These are phyloP conservation scores for Pangasianodon hypophthalmus DNA, from an alignment of 2,113 vertebrate genomes.

Conservation along the genomic window DNA sequence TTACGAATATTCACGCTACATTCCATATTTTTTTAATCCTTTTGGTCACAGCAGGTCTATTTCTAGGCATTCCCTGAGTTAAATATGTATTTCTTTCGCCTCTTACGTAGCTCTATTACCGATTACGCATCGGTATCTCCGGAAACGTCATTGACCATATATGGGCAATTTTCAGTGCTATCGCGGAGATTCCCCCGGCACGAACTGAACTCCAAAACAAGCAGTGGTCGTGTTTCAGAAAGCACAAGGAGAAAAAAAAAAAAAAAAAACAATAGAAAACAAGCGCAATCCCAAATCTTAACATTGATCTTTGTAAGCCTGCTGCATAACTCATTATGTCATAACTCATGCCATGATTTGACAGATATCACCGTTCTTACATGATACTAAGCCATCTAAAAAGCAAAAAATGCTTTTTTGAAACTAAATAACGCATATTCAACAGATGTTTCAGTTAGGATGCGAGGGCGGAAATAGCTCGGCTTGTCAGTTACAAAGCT, in stretches of 20 bases:
- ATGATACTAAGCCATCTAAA: not conserved
- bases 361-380: not conserved
- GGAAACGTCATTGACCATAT: slow-evolving; percentile 57
- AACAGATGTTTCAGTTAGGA: not conserved
- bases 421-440: not conserved
- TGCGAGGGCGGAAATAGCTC: slow-evolving; percentile 3
- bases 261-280: not conserved
- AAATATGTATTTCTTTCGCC: slow-evolving; percentile 25
- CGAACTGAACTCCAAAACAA: not conserved
- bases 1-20: not conserved
- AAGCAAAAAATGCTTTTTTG: not conserved
- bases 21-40: not conserved
- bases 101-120: slow-evolving; percentile 36
- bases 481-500: slow-evolving; percentile 5
- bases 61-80: slow-evolving; percentile 40
- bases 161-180: slow-evolving; percentile 40
- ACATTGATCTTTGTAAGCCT: not conserved
- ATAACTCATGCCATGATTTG: no score
- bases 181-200: not conserved
- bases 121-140: slow-evolving; percentile 52
- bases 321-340: not conserved
- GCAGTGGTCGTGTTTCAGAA: not conserved
- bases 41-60: not conserved
- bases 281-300: not conserved
- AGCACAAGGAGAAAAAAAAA: not conserved